Conservation (phyloP, 2,888 invertebrate species). For the Melolontha melolontha region DNA sequence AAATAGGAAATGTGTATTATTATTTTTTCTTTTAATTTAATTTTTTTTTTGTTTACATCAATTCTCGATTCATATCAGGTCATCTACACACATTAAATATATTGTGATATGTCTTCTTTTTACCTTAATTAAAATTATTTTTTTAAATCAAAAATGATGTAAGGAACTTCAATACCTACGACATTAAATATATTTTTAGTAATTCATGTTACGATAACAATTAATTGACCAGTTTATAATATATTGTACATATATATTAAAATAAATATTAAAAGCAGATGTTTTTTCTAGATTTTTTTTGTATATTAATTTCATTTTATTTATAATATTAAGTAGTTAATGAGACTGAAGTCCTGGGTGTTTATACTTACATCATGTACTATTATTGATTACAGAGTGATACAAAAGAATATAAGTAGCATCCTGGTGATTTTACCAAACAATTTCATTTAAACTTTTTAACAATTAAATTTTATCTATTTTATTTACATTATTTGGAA, state of each 20-base stretch:
- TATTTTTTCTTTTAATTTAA: constrained; percentile 1
- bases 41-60: not conserved
- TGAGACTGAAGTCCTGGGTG: constrained; percentile 55
- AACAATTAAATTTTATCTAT: constrained; percentile 10
- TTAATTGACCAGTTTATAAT: constrained; percentile 9
- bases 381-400: constrained; percentile 29
- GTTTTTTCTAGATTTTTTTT: constrained; percentile 13
- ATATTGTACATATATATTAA: constrained; percentile 23
- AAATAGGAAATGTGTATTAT: not conserved
- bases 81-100: constrained; percentile 23
- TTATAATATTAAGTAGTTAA: constrained; percentile 49
- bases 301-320: constrained; percentile 40
- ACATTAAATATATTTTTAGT: constrained; percentile 26
- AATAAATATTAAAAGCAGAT: constrained; percentile 27
- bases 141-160: constrained; percentile 35
- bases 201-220: constrained; percentile 2
- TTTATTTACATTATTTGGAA: constrained; percentile 39
- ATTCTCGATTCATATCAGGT: constrained; percentile 5
- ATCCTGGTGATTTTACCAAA: constrained; percentile 11
- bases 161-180: constrained; percentile 29
- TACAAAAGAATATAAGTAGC: constrained; percentile 18
- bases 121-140: constrained; percentile 27
- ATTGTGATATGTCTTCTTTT: constrained; percentile 33
- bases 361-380: constrained; percentile 53
- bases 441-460: not conserved